Evolutionary conservation across 1,140 invertebrate species (phyloP).

Genomic region (Drosophila albomicans): DNA sequence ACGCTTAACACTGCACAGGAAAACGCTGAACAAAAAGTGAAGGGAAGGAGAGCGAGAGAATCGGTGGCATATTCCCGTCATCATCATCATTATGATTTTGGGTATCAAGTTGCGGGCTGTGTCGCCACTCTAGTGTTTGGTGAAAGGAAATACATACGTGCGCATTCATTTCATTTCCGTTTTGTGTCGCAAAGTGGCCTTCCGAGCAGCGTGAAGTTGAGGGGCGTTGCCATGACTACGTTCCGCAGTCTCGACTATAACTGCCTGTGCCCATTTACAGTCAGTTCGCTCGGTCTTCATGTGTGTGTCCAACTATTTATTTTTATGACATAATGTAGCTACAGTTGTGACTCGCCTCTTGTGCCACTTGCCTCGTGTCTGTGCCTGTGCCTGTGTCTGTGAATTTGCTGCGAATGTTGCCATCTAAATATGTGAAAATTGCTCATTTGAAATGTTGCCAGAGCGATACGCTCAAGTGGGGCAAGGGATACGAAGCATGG

Average conservation of each 20-base stretch:
- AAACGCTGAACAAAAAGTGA: background rate
- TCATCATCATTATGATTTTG: constrained; percentile 71
- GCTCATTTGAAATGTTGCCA: constrained; percentile 75
- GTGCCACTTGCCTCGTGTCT: background rate
- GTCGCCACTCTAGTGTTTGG: constrained; percentile 32
- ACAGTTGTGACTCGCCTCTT: constrained; percentile 43
- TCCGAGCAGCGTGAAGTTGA: background rate
- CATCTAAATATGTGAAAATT: constrained; percentile 82
- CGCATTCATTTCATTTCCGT: constrained; percentile 45
- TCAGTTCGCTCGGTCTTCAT: constrained; percentile 22
- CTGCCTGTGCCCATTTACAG: constrained; percentile 47
- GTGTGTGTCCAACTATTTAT: constrained; percentile 74
- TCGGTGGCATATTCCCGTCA: constrained; percentile 35
- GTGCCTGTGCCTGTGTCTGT: constrained; percentile 3
- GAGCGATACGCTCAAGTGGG: constrained; percentile 20
- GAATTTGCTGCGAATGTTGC: constrained; percentile 60
- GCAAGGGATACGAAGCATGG: background rate
- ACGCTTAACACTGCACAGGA: constrained; percentile 5
- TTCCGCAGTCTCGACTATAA: constrained; percentile 43
- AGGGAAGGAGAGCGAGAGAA: too few species aligned
- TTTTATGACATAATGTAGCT: constrained; percentile 80
- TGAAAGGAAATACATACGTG: constrained; percentile 54
- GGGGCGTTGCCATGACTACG: constrained; percentile 57
- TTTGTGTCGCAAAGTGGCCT: constrained; percentile 26
- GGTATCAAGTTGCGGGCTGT: constrained; percentile 14